Evolutionary conservation across 2,113 vertebrate genomes (phyloP).

Genomic region (Aplodontia rufa): DNA sequence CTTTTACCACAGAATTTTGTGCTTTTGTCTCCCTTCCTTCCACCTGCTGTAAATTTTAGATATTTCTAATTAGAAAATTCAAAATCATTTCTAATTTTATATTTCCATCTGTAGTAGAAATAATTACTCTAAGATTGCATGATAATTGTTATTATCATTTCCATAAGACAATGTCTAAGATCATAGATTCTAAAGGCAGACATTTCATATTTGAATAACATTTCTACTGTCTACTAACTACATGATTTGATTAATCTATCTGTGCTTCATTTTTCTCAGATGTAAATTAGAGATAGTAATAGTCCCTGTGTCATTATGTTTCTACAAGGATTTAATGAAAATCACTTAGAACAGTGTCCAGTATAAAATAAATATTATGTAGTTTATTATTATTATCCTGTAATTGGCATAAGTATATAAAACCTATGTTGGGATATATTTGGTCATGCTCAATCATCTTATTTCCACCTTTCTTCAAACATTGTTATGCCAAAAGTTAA

Average conservation of each 20-base stretch:
- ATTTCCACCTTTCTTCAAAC: not conserved
- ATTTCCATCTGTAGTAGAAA: not conserved
- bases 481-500: not conserved
- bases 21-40: not conserved
- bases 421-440: not conserved
- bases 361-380: not conserved
- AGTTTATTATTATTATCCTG: not conserved
- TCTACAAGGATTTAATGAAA: not conserved
- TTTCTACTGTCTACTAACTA: not conserved
- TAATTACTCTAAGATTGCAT: not conserved
- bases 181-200: not conserved
- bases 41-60: not conserved
- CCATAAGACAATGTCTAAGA: not conserved
- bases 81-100: no score
- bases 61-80: not conserved
- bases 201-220: not conserved
- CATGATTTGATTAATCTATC: no score
- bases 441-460: not conserved
- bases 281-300: not conserved
- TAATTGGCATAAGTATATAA: not conserved
- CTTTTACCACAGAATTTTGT: not conserved
- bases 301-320: not conserved
- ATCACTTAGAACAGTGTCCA: not conserved
- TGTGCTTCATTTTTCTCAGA: no score
- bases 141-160: not conserved